phyloP scores from a whole-genome alignment of 2,113 vertebrate genomes.

The Mormyrus iriodes region DNA sequence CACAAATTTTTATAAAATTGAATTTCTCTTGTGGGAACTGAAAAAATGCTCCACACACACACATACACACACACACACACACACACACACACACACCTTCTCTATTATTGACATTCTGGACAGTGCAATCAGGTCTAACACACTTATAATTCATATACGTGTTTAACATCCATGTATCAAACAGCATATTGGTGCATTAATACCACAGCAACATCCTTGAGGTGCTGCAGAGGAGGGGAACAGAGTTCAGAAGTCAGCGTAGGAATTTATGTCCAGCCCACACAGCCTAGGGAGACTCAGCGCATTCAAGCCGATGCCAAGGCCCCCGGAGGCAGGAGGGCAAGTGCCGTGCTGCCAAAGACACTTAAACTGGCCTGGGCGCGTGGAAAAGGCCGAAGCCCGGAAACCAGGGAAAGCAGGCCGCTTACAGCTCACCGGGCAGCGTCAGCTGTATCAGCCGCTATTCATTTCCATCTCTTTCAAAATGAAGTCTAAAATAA shows the following conservation, averaged over 20 bases:
- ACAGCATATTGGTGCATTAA: not conserved
- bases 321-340: not conserved
- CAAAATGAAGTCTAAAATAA: not conserved
- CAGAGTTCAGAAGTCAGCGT: not conserved
- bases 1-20: too few relatives aligned
- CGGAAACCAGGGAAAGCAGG: not conserved
- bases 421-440: not conserved
- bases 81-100: not conserved
- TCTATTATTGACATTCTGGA: not conserved
- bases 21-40: too few relatives aligned
- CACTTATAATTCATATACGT: not conserved
- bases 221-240: not conserved
- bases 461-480: not conserved
- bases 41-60: not conserved
- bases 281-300: not conserved
- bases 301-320: not conserved
- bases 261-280: not conserved
- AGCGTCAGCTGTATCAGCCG: not conserved
- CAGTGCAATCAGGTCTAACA: not conserved
- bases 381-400: not conserved
- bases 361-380: not conserved
- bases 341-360: not conserved
- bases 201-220: not conserved
- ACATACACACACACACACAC: not conserved
- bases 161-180: not conserved